Conservation (phyloP, 2,888 invertebrate species). For the Cephus rjabovi region DNA sequence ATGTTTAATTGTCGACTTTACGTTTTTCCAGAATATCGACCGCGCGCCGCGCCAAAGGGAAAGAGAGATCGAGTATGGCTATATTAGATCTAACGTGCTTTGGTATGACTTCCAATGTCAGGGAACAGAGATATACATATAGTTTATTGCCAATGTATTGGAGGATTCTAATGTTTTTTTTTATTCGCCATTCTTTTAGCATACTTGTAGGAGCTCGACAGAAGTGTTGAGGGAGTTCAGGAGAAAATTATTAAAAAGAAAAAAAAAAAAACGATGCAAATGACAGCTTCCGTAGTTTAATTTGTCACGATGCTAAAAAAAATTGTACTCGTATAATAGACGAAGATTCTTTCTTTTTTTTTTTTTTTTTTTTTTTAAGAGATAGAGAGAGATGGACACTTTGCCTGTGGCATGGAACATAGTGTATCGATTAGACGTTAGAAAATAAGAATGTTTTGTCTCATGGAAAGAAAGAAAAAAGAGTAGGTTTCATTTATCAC, state of each 20-base stretch:
- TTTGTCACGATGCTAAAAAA: not conserved
- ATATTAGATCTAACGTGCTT: not conserved
- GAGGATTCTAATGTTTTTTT: not conserved
- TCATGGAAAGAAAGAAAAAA: not conserved
- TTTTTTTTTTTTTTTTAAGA: not conserved
- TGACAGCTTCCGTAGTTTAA: not conserved
- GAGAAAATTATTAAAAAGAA: not conserved
- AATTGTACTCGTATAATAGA: not conserved
- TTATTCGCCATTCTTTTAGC: not conserved
- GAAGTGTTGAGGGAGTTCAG: not conserved
- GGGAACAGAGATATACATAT: not conserved
- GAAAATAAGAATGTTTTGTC: not conserved
- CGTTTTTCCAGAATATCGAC: constrained; percentile 55
- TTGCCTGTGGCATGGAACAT: not conserved
- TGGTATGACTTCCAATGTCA: not conserved
- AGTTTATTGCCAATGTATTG: not conserved
- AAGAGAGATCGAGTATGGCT: too few species aligned
- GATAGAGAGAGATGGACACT: not conserved
- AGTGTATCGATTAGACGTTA: not conserved
- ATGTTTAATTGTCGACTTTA: not conserved
- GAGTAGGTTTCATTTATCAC: not conserved
- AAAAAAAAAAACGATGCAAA: not conserved
- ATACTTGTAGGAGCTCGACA: not conserved
- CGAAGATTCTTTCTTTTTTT: not conserved
- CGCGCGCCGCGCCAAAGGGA: constrained; percentile 31